These are phyloP conservation scores for Callocephalon fimbriatum DNA, from an alignment of 2,113 vertebrate genomes.

Conservation along the genomic window DNA sequence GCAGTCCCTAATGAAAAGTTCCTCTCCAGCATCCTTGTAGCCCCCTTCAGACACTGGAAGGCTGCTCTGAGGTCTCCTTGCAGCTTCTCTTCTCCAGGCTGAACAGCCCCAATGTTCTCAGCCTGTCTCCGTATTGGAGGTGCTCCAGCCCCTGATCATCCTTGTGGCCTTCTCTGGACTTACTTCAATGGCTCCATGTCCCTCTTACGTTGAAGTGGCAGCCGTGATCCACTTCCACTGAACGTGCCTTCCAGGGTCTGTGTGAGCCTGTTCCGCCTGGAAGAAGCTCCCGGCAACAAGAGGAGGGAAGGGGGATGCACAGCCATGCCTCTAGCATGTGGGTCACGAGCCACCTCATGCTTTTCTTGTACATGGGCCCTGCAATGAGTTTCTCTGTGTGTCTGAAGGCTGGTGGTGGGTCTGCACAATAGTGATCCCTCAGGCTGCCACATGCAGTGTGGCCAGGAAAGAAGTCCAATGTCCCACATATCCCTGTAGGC, in stretches of 20 bases:
- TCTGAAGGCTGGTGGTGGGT: not conserved
- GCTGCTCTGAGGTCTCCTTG: not conserved
- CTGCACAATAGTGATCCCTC: not conserved
- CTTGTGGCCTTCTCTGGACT: not conserved
- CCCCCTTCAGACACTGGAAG: too few relatives aligned
- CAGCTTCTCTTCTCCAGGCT: not conserved
- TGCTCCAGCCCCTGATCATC: not conserved
- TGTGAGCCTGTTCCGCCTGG: not conserved
- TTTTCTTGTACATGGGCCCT: not conserved
- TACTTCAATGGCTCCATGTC: not conserved
- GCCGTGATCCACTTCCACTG: not conserved
- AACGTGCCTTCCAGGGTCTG: not conserved
- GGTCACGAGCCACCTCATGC: not conserved
- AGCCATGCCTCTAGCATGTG: not conserved
- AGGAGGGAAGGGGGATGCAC: not conserved
- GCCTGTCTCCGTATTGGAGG: not conserved
- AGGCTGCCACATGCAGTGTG: not conserved
- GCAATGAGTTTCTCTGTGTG: not conserved
- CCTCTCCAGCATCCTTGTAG: too few relatives aligned
- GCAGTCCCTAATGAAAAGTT: too few relatives aligned
- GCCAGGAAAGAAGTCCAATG: not conserved
- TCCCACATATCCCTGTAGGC: not conserved
- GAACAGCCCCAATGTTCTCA: not conserved
- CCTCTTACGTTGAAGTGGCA: not conserved
- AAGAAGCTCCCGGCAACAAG: not conserved